phyloP scores from a whole-genome alignment of 2,888 invertebrate genomes.

The Apomyelois bistriatella region DNA sequence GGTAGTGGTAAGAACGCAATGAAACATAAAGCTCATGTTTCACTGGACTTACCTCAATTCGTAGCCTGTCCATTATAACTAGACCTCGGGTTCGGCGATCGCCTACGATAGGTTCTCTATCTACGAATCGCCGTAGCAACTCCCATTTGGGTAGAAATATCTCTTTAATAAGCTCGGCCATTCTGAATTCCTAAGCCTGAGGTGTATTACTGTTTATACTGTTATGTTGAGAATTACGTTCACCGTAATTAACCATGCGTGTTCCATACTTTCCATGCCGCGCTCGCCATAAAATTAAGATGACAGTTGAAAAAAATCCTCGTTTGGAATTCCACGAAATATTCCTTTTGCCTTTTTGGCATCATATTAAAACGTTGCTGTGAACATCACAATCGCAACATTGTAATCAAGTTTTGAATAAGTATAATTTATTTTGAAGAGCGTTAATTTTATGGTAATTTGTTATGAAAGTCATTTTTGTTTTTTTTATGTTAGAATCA shows the following conservation, averaged over 20 bases:
- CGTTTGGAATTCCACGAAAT: constrained; percentile 7
- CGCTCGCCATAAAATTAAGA: constrained; percentile 20
- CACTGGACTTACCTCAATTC: neutral
- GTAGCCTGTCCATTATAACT: neutral
- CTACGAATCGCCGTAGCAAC: constrained; percentile 13
- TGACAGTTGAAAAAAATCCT: constrained; percentile 22
- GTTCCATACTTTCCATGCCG: constrained; percentile 18
- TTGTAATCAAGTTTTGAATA: constrained; percentile 39
- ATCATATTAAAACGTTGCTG: constrained; percentile 46
- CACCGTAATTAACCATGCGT: constrained; percentile 18
- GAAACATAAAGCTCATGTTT: neutral
- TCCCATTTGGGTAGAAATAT: constrained; percentile 11
- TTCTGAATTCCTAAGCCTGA: neutral
- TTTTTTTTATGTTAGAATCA: too few relatives aligned
- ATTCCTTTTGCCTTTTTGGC: constrained; percentile 23
- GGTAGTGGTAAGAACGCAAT: neutral
- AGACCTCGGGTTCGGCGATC: constrained; percentile 4
- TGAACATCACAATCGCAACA: constrained; percentile 52
- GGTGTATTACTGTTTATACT: neutral
- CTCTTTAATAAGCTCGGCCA: constrained; percentile 9
- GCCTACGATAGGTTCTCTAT: constrained; percentile 13
- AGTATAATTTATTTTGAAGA: constrained; percentile 27
- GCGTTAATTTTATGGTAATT: constrained; percentile 27
- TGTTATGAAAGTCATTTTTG: too few relatives aligned
- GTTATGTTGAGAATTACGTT: constrained; percentile 13